These are phyloP conservation scores for Ophiodon elongatus DNA, from an alignment of 2,113 vertebrate genomes.

Conservation along the genomic window DNA sequence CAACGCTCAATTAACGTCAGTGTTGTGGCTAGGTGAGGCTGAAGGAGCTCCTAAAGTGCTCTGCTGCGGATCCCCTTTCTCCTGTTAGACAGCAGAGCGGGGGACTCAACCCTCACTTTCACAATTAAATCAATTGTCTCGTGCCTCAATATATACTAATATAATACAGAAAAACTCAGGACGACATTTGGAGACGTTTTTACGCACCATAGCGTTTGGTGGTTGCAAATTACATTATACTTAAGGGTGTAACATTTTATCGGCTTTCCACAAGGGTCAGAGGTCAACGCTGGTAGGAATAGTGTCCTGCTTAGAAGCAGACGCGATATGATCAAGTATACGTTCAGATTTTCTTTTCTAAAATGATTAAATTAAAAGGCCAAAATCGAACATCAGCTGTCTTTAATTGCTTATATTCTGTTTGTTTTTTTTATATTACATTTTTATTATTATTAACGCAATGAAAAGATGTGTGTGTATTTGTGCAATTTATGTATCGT, in stretches of 20 bases:
- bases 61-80: conserved; percentile 71
- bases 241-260: neutral
- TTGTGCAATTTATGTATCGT: neutral
- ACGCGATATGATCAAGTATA: neutral
- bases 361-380: neutral
- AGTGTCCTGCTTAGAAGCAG: neutral
- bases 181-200: neutral
- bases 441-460: neutral
- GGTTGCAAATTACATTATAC: neutral
- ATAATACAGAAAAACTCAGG: neutral
- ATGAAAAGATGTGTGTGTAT: neutral
- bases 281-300: conserved; percentile 23
- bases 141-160: conserved; percentile 6
- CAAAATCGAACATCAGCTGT: neutral
- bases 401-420: neutral
- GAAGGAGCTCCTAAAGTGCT: conserved; percentile 84
- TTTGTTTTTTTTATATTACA: neutral
- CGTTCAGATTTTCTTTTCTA: neutral
- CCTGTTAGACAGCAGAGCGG: conserved; percentile 59
- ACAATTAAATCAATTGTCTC: conserved; percentile 46
- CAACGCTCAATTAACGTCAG: conserved; percentile 84
- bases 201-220: neutral
- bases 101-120: conserved; percentile 51
- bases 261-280: conserved; percentile 21
- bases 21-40: conserved; percentile 83